These are phyloP conservation scores for Genyomyrus donnyi DNA, from an alignment of 2,113 vertebrate species.

Conservation along the genomic window DNA sequence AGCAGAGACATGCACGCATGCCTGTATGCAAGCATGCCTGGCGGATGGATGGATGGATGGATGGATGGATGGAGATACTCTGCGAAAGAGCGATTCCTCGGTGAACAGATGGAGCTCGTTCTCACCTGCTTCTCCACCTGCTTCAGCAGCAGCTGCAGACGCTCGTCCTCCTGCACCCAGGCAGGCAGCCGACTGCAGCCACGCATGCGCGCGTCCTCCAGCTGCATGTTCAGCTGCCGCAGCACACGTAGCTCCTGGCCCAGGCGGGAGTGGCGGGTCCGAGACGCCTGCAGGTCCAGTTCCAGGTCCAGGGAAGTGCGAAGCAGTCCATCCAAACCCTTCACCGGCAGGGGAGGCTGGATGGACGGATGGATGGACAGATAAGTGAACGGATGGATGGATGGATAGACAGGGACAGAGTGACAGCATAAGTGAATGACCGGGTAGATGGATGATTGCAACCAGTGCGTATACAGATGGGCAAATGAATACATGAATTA, in stretches of 20 bases:
- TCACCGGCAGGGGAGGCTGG: constrained; percentile 32
- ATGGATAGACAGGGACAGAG: background rate
- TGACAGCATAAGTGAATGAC: background rate
- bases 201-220: constrained; percentile 76
- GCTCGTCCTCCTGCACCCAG: constrained; percentile 81
- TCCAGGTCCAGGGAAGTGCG: constrained; percentile 88
- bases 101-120: background rate
- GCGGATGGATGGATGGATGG: background rate
- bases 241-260: constrained; percentile 79
- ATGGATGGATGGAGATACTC: background rate
- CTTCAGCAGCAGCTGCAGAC: constrained; percentile 77
- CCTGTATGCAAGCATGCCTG: too few relatives aligned
- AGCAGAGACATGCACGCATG: background rate
- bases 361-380: background rate
- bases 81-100: background rate
- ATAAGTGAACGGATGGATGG: background rate
- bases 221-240: constrained; percentile 77
- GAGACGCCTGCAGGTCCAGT: constrained; percentile 87
- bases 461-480: background rate
- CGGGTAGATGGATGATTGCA: background rate
- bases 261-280: constrained; percentile 80
- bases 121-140: constrained; percentile 81
- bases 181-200: constrained; percentile 76
- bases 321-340: constrained; percentile 73
- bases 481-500: background rate